Evolutionary conservation across 2,888 invertebrate species (phyloP).

Genomic region (Timandra comae): DNA sequence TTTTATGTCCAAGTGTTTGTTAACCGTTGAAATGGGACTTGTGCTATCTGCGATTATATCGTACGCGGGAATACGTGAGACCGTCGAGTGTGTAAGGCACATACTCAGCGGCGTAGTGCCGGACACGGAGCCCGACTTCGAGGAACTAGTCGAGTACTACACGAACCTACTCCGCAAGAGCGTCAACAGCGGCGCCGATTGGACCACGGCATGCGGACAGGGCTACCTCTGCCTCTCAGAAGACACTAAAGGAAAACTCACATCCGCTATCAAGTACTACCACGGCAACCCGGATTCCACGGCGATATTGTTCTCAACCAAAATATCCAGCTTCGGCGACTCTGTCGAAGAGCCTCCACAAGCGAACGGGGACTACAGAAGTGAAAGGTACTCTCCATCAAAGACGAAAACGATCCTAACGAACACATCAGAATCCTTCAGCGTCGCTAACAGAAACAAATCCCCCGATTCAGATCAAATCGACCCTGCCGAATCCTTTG

Average conservation of each 20-base stretch:
- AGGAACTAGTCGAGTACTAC: slow-evolving; percentile 60
- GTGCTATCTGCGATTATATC: slow-evolving; percentile 84
- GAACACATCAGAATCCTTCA: slow-evolving; percentile 59
- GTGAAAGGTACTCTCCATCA: slow-evolving; percentile 64
- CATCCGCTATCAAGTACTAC: slow-evolving; percentile 65
- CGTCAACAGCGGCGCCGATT: slow-evolving; percentile 46
- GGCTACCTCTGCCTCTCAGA: slow-evolving; percentile 62
- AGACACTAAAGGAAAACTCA: slow-evolving; percentile 54
- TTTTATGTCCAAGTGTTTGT: slow-evolving; percentile 33
- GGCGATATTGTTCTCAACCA: slow-evolving; percentile 68
- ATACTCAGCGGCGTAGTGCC: slow-evolving; percentile 65
- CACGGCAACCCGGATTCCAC: slow-evolving; percentile 49
- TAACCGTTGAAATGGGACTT: slow-evolving; percentile 78
- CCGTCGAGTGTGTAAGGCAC: slow-evolving; percentile 76
- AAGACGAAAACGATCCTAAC: slow-evolving; percentile 64
- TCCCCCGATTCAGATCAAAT: slow-evolving; percentile 62
- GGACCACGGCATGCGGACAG: slow-evolving; percentile 57
- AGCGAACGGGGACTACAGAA: slow-evolving; percentile 59
- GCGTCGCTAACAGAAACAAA: slow-evolving; percentile 58
- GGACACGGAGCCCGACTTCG: slow-evolving; percentile 54
- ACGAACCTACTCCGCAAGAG: slow-evolving; percentile 47
- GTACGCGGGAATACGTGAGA: slow-evolving; percentile 85
- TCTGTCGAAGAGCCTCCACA: slow-evolving; percentile 51
- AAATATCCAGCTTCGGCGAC: slow-evolving; percentile 72
- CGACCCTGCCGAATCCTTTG: slow-evolving; percentile 55